Base-by-base conservation (phyloP, 1,140 invertebrate species). In the Drosophila leontia region DNA sequence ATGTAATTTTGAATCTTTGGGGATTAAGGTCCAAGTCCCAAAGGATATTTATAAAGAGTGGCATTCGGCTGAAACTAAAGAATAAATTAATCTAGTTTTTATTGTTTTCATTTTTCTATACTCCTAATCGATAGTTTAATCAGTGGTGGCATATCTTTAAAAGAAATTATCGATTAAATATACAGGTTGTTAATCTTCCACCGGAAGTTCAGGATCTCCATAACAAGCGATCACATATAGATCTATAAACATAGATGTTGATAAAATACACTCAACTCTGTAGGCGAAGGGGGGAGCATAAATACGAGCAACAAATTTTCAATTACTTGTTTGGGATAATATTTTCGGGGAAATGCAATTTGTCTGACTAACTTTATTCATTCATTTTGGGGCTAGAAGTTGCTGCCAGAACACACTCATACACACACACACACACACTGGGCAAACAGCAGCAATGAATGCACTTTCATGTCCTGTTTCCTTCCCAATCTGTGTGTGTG, bases 281-380 rank as follows among this genome's bases (percentile, higher is more conserved):
- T 12, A 1, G 23, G 7, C 45, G 2, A 48, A 47, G 3, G 7
- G 7, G 53, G 39, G 45, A 39, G 44, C 78, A 86, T 86, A 85
- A 85, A 85, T 85, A 86, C 39, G 65, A 79, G 63, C 78, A 79
- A 86, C 82, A 86, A 86, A 86, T 82, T 86, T 86, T 86, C 83
- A 86, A 86, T 86, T 86, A 86, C 82, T 82, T 86, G 83, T 87
- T 87, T 86, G 82, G 78, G 83, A 86, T 86, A 86, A 86, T 86
- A 86, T 86, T 86, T 86, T 86, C 62, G 82, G 75, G 75, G 68
- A 87, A 86, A 87, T 87, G 82, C 82, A 86, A 86, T 86, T 86
- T 86, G 82, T 86, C 82, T 81, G 70, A 87, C 82, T 86, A 86
- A 86, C 83, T 86, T 86, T 86, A 86, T 87, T 86, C 82, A 86